Evolutionary conservation across 2,113 vertebrate species (phyloP), one percentile per base, ranked within the genome.

Genomic region (Ctenomys sociabilis): DNA sequence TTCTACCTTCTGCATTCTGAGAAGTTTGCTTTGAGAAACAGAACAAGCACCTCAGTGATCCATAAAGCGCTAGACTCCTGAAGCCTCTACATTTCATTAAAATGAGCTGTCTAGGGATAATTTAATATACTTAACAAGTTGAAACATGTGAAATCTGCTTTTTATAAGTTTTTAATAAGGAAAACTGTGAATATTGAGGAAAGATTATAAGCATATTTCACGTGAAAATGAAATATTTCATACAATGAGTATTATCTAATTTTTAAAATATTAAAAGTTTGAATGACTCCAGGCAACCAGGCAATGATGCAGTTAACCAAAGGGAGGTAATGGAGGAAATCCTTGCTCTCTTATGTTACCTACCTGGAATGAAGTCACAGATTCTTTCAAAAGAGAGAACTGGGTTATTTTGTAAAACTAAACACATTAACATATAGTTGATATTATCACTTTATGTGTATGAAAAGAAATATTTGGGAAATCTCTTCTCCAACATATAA

Each of bases 181-280:
- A 28, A 86, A 7, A 94, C 70, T 4, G 52, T 5, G 90, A 90
- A 87, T 85, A 88, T 63, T 91, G n/a, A 81, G 8, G 85, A 70
- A 78, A 68, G 43, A 26, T 93, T 88, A 63, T 8, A 87, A 45
- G 45, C 49, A 24, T 92, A 72, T 95, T 88, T 96, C 45, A 66
- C 83, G 75, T 82, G 40, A 91, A 87, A 95, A 90, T 83, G 13
- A 95, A 54, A 28, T 82, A 14, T 95, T 52, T 95, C 66, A 73
- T 32, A 88, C 52, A 4, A 37, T 83, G 13, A 85, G 61, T 52
- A 66, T 59, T 45, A 26, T 85, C 59, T 77, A 82, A 63, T 93
- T 97, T 97, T 96, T 77, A 24, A 94, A 95, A 40, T 94, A 82
- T 59, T 87, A 91, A 73, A 83, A 72, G 40, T 92, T 68, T 92